These are phyloP conservation scores for Coreius guichenoti DNA, from an alignment of 2,797 vertebrate genomes.

Conservation along the genomic window DNA sequence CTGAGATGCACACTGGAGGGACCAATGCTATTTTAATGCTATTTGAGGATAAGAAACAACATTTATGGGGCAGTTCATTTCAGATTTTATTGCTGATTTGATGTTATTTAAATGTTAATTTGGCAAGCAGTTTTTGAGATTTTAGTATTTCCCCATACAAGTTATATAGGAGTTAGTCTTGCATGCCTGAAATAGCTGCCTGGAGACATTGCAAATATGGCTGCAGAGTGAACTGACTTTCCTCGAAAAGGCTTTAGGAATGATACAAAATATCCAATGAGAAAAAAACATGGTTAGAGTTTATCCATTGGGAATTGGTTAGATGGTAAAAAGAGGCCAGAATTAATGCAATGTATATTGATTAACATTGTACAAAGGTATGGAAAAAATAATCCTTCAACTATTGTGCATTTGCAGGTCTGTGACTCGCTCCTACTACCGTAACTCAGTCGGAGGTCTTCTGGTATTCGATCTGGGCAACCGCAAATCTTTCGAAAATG, in stretches of 20 bases:
- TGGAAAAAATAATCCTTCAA: not conserved
- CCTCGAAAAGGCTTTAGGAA: not conserved
- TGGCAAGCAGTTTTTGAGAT: not conserved
- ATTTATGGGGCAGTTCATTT: not conserved
- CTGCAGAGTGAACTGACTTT: not conserved
- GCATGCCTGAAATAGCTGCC: not conserved
- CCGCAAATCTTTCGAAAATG: conserved; percentile 81
- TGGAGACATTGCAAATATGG: not conserved
- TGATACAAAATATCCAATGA: not conserved
- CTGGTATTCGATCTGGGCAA: conserved; percentile 86
- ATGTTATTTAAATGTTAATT: not conserved
- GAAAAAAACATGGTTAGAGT: not conserved
- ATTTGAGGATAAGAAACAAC: not conserved
- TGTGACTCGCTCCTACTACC: conserved; percentile 87
- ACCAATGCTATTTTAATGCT: not conserved
- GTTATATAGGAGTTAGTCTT: not conserved
- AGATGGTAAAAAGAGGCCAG: not conserved
- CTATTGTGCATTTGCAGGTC: conserved; percentile 73
- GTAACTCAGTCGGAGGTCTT: conserved; percentile 84
- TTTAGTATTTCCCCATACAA: not conserved
- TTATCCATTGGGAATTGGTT: not conserved
- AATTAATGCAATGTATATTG: not conserved
- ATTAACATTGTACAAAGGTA: not conserved
- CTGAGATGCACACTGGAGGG: not conserved
- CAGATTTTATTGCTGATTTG: not conserved